These are phyloP conservation scores for Gastrophryne carolinensis DNA, from an alignment of 2,797 vertebrate genomes.

Conservation along the genomic window DNA sequence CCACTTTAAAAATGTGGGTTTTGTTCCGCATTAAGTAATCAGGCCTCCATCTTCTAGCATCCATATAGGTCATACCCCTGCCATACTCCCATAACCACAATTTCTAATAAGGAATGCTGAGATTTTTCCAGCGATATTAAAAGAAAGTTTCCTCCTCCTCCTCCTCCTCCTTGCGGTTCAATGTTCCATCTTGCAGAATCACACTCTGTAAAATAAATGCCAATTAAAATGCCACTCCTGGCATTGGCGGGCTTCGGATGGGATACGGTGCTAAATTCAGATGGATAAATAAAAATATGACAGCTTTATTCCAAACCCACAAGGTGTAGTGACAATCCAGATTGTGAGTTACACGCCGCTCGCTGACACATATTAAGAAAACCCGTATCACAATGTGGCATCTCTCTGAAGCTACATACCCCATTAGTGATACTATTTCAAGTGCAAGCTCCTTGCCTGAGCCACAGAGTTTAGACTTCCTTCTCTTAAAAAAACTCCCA, in stretches of 20 bases:
- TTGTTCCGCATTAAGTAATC: too few species aligned
- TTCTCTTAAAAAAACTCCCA: neutral
- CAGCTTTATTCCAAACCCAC: neutral
- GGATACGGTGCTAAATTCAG: neutral
- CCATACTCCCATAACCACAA: too few species aligned
- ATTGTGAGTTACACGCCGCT: neutral
- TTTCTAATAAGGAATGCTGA: too few species aligned
- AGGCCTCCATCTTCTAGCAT: too few species aligned
- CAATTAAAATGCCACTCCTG: neutral
- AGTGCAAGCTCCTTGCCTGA: neutral
- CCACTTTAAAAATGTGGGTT: too few species aligned
- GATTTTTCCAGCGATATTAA: too few species aligned
- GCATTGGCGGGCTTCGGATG: neutral
- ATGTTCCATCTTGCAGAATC: neutral
- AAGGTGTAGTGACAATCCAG: neutral
- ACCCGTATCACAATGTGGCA: constrained; percentile 9
- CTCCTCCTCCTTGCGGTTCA: too few species aligned
- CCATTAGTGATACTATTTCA: constrained; percentile 36
- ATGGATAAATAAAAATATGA: neutral
- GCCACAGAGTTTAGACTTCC: neutral
- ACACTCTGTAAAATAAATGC: neutral
- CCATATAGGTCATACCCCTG: too few species aligned
- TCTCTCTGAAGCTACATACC: neutral
- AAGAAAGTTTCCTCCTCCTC: neutral
- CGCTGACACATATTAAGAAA: constrained; percentile 4